phyloP scores from a whole-genome alignment of 2,797 vertebrate genomes.

The Molossus alvarezi region DNA sequence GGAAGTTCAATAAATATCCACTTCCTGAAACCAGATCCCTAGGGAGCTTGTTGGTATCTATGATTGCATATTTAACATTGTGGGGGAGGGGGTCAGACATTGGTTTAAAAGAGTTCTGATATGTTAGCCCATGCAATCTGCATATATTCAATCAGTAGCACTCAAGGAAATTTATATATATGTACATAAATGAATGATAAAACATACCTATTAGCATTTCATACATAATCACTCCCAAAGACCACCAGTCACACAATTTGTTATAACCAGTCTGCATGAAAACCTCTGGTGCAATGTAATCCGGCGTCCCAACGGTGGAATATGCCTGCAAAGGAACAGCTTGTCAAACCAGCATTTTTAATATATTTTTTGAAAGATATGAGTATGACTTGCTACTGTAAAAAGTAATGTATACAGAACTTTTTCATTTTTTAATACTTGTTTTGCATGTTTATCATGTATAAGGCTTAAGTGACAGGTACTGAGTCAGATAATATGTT shows the following conservation, averaged over 20 bases:
- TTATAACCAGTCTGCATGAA: slow-evolving; percentile 99
- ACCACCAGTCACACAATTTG: slow-evolving; percentile 99
- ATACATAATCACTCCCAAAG: slow-evolving; percentile 99
- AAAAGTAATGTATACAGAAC: background rate
- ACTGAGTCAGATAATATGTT: background rate
- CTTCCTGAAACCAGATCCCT: slow-evolving; percentile 8
- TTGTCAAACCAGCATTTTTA: slow-evolving; percentile 36
- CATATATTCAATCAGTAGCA: background rate
- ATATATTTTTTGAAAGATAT: slow-evolving; percentile 3
- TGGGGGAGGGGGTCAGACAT: background rate
- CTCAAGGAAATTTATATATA: background rate
- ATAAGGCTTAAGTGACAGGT: background rate
- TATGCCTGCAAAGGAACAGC: slow-evolving; percentile 92
- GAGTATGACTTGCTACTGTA: background rate
- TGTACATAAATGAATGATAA: background rate
- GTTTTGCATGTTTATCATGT: background rate
- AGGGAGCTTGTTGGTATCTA: background rate
- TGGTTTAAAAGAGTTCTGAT: background rate
- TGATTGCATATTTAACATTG: background rate
- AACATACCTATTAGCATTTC: slow-evolving; percentile 98
- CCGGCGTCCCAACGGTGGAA: slow-evolving; percentile 98
- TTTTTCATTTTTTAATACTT: background rate
- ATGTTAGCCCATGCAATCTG: slow-evolving; percentile 16
- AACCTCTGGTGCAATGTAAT: slow-evolving; percentile 98
- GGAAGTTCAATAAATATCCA: background rate